These are phyloP conservation scores for Apotomis turbidana DNA, from an alignment of 2,888 invertebrate species.

Conservation along the genomic window DNA sequence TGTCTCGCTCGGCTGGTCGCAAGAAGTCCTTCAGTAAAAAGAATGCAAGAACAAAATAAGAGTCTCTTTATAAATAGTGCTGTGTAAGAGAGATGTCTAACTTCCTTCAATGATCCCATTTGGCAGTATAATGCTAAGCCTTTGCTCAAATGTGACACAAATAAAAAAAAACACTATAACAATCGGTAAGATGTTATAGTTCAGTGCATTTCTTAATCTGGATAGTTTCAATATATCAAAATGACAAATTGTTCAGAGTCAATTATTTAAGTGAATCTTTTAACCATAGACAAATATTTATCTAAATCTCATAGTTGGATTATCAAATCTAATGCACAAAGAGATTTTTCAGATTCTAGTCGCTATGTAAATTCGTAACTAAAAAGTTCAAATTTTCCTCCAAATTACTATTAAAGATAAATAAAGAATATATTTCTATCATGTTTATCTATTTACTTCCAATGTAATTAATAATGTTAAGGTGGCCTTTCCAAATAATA, in stretches of 20 bases:
- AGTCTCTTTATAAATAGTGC: no score
- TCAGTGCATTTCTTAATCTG: constrained; percentile 26
- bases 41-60: no score
- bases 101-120: no score
- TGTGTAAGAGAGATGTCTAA: no score
- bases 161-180: constrained; percentile 3
- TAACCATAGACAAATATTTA: constrained; percentile 12
- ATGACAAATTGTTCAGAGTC: constrained; percentile 19
- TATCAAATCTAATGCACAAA: constrained; percentile 22
- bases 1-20: no score
- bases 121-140: not conserved
- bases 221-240: constrained; percentile 19
- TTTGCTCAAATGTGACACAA: constrained; percentile 40
- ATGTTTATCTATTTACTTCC: constrained; percentile 48
- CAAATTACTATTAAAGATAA: constrained; percentile 18
- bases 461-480: constrained; percentile 53
- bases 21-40: no score
- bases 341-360: constrained; percentile 8
- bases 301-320: constrained; percentile 6
- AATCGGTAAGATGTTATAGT: constrained; percentile 5
- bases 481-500: constrained; percentile 81
- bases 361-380: constrained; percentile 10
- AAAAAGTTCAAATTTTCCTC: constrained; percentile 28
- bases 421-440: constrained; percentile 35
- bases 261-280: constrained; percentile 21